Evolutionary conservation across 2,113 vertebrate species (phyloP), one percentile per base, ranked within the genome.

Genomic region (Empidonax traillii): DNA sequence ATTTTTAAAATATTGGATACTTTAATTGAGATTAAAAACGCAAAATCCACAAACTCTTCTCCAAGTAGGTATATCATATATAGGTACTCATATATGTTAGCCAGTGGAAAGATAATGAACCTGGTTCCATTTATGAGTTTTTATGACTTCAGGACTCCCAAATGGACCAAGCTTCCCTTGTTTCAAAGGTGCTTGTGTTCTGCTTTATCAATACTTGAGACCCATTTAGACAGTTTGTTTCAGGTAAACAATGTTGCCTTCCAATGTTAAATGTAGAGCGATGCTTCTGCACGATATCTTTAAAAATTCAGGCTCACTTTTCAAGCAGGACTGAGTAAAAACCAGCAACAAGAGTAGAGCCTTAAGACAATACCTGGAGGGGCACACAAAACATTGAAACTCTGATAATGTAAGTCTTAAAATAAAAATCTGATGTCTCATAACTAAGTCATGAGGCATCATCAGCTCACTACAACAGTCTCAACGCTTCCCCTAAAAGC

Each of bases 401-500:
- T 81, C 53, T 75, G 80, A 78, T 47, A 94, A 52, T 2, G 0
- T 74, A 78, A 89, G 56, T 43, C 87, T 88, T 89, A 87, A 94
- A 95, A 92, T 75, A 92, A 89, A 93, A 90, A 92, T 35, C 73
- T 90, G 53, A 63, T 90, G 73, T 75, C 93, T 96, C 90, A 92
- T 92, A 90, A 84, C 79, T 90, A 92, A 96, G 86, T 73, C 86
- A 92, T 79, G 83, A 93, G 92, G 87, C 66, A 41, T 73, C 86
- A 87, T 58, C 69, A 79, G 68, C 76, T 96, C 76, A 27, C 61
- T 92, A 49, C 86, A 95, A 47, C 27, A 25, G 49, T 81, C 90
- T 93, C 3, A 2, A 69, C 62, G 56, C 61, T 78, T 76, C 46
- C 66, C 27, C 6, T 94, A 69, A 85, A 87, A 95, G 76, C 86